Conservation (phyloP, 2,797 vertebrate species). For the Sternotherus odoratus region DNA sequence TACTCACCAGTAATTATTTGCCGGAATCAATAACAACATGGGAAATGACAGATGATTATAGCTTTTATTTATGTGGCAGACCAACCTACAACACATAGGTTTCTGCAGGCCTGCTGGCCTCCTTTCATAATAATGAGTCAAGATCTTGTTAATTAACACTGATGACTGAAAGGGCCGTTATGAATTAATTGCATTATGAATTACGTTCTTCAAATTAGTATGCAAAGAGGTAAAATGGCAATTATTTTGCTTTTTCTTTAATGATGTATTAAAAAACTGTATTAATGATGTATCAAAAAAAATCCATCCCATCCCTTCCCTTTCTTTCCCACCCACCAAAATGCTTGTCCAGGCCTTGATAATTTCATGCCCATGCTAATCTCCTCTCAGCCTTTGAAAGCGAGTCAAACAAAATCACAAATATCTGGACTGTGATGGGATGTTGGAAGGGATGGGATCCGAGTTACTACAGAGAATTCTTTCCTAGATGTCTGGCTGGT, state of each 20-base stretch:
- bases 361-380: conserved; percentile 36
- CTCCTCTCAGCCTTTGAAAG: conserved; percentile 56
- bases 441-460: too few relatives aligned
- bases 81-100: rapidly evolving
- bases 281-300: background rate
- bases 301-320: background rate
- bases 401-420: conserved; percentile 53
- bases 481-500: too few relatives aligned
- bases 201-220: background rate
- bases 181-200: background rate
- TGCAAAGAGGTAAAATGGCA: background rate
- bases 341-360: background rate
- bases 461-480: too few relatives aligned
- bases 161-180: background rate
- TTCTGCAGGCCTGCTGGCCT: background rate
- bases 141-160: background rate
- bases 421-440: background rate
- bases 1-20: background rate
- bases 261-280: background rate
- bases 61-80: background rate
- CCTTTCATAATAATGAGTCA: background rate
- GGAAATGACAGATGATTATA: conserved; percentile 45
- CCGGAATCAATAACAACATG: conserved; percentile 12
- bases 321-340: conserved; percentile 15
- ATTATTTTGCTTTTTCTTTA: background rate